Conservation (phyloP, 2,888 invertebrate genomes). For the Drosophila parthenogenetica region DNA sequence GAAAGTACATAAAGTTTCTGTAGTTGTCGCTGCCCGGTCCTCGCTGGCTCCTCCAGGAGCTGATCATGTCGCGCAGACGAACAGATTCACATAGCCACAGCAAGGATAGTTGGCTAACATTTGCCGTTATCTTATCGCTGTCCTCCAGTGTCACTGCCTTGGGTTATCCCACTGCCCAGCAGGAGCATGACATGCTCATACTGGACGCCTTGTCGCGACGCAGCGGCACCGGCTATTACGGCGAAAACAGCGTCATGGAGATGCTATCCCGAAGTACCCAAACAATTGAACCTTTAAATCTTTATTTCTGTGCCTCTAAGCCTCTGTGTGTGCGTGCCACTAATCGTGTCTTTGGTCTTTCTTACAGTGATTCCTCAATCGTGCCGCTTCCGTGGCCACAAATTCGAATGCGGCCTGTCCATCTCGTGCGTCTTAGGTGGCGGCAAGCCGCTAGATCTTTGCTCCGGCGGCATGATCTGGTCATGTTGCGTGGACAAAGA, state of each 20-base stretch:
- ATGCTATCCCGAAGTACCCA: conserved; percentile 92
- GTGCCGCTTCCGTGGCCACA: conserved; percentile 93
- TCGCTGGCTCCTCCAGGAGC: conserved; percentile 38
- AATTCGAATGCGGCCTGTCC: conserved; percentile 95
- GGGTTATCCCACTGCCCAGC: conserved; percentile 85
- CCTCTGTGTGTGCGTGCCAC: conserved; percentile 27
- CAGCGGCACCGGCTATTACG: conserved; percentile 85
- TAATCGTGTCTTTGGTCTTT: conserved; percentile 47
- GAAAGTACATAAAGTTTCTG: conserved; percentile 66
- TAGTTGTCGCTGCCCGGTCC: not conserved
- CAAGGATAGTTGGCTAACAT: conserved; percentile 69
- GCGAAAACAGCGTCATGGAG: conserved; percentile 91
- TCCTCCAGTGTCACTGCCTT: conserved; percentile 29
- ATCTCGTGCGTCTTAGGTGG: conserved; percentile 96
- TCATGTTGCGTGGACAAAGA: conserved; percentile 95
- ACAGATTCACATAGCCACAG: conserved; percentile 47
- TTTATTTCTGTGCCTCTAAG: conserved; percentile 10
- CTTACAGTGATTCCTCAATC: conserved; percentile 94
- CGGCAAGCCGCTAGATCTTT: conserved; percentile 94
- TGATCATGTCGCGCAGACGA: conserved; percentile 39
- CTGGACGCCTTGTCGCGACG: conserved; percentile 90
- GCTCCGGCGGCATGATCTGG: conserved; percentile 97
- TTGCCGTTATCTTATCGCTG: conserved; percentile 35
- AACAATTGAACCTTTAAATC: conserved; percentile 4
- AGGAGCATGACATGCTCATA: conserved; percentile 91